Evolutionary conservation across 2,888 invertebrate genomes (phyloP).

Genomic region (Meta bourneti): DNA sequence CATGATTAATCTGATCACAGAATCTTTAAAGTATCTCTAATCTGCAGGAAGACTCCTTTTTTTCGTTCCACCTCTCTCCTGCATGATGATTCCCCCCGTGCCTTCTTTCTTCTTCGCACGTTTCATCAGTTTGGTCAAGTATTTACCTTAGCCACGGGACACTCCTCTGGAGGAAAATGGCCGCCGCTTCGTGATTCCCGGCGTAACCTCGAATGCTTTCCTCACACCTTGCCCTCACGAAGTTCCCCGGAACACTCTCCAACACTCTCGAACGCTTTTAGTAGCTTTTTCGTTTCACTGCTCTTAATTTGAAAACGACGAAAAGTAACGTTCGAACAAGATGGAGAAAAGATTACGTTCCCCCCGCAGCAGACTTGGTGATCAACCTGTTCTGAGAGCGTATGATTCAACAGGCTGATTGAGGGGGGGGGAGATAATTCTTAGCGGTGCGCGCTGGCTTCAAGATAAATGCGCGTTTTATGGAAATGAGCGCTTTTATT

Average conservation of each 20-base stretch:
- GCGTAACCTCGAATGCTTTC: neutral
- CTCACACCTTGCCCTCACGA: neutral
- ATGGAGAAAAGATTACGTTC: neutral
- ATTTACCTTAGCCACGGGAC: slow-evolving; percentile 6
- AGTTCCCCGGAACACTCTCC: too few species aligned
- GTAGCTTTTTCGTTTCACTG: too few species aligned
- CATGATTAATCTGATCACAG: neutral
- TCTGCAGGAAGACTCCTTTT: neutral
- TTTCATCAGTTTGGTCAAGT: slow-evolving; percentile 2
- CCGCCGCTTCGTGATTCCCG: neutral
- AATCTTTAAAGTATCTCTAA: neutral
- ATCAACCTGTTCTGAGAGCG: neutral
- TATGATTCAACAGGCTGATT: neutral
- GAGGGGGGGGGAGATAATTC: neutral
- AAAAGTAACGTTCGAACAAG: neutral
- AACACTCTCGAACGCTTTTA: too few species aligned
- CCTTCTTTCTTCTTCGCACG: slow-evolving; percentile 7
- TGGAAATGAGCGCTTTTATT: neutral
- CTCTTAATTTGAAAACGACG: neutral
- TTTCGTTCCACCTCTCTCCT: too few species aligned
- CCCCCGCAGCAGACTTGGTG: neutral
- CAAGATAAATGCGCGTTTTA: neutral
- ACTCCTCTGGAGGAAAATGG: neutral
- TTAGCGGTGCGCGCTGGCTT: neutral
- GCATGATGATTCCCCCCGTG: too few species aligned